These are phyloP conservation scores for Lathamus discolor DNA, from an alignment of 2,113 vertebrate species.

Conservation along the genomic window DNA sequence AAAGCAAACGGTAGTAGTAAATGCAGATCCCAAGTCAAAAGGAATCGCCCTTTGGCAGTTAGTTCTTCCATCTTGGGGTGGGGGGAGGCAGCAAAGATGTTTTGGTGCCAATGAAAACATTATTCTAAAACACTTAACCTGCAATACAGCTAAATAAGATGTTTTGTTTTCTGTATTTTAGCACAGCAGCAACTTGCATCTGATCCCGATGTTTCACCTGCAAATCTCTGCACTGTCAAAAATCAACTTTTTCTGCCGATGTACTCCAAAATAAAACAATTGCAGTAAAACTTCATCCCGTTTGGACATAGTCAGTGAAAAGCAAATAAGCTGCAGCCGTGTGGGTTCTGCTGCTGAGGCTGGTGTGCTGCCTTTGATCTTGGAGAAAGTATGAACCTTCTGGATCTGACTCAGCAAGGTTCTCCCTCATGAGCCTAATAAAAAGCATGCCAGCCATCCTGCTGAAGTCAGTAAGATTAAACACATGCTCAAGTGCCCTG, in stretches of 20 bases:
- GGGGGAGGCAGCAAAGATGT: neutral
- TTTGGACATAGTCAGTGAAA: neutral
- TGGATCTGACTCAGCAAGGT: conserved; percentile 36
- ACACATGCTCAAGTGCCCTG: neutral
- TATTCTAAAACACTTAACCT: neutral
- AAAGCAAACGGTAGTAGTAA: neutral
- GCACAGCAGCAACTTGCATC: neutral
- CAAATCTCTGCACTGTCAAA: neutral
- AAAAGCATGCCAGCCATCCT: neutral
- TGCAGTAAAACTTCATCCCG: neutral
- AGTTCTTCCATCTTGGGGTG: neutral
- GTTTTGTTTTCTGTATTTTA: neutral
- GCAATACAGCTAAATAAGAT: too few relatives aligned
- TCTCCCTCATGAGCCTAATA: neutral
- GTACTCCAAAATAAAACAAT: neutral
- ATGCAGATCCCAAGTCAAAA: neutral
- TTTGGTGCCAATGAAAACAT: neutral
- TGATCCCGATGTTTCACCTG: neutral
- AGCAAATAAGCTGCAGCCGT: conserved; percentile 2
- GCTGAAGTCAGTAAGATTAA: neutral
- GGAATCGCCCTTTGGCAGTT: neutral
- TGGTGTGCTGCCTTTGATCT: conserved; percentile 34
- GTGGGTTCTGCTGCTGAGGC: neutral
- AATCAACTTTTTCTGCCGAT: neutral
- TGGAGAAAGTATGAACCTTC: neutral